Evolutionary conservation across 2,113 vertebrate genomes (phyloP), one percentile per base, ranked within the genome.

Genomic region (Dasyornis broadbenti): DNA sequence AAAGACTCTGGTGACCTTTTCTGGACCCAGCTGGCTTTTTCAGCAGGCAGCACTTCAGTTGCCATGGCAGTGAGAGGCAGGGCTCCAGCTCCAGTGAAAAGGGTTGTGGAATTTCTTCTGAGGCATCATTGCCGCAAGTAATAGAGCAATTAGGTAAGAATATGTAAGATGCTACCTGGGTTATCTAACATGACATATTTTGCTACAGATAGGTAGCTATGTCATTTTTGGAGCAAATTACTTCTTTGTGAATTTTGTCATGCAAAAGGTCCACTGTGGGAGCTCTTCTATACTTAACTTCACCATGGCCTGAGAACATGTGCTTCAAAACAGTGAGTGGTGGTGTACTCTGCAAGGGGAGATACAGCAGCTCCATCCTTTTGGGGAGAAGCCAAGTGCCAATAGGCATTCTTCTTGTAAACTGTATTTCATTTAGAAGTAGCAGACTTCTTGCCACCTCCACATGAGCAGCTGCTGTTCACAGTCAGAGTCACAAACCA

Each of bases 231-330:
- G 23, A 75, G 16, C 19, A 83, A 65, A 31, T 70, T 15, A 21
- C 10, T 33, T 69, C 23, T 66, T 53, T 27, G 30, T 77, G 42
- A 59, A 35, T 77, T 83, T 72, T 16, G 22, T 64, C 28, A 73
- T 15, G 57, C 45, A 61, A 50, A 40, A 79, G 8, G 12, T 53
- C 39, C 8, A 17, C 37, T 77, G 60, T 30, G 30, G 40, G 53
- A 71, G 47, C 13, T 42, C 28, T 65, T 65, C 35, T 66, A 5
- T 27, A 23, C 31, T 68, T 73, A 66, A 52, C 27, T 37, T 61
- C 26, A 45, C 17, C 0, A 2, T 7, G 13, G 22, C 28, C 13
- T 44, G 22, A 50, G 15, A 50, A 15, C 3, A 0, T 0, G 4
- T 30, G 15, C 44, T 60, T 87, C 20, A 19, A 13, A 42, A 13